phyloP scores from a whole-genome alignment of 1,140 invertebrate genomes.

The Drosophila punjabiensis region DNA sequence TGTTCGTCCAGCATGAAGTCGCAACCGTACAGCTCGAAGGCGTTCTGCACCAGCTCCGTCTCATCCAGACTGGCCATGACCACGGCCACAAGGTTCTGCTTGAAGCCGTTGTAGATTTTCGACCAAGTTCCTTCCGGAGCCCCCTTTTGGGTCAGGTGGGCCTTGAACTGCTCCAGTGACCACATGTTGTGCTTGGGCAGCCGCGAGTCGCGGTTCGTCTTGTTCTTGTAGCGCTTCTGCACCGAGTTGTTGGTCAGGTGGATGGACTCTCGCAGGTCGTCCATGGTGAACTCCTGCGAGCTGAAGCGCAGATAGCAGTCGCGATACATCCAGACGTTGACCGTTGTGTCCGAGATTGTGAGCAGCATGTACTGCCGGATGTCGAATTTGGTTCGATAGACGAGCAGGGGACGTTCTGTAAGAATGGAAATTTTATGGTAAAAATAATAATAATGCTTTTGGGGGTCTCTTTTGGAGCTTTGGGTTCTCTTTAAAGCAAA shows the following conservation, averaged over 20 bases:
- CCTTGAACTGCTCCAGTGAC: slow-evolving; percentile 91
- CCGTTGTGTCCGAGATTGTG: slow-evolving; percentile 90
- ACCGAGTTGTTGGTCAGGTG: slow-evolving; percentile 97
- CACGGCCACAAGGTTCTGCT: slow-evolving; percentile 92
- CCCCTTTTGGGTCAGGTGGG: slow-evolving; percentile 87
- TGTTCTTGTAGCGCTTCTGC: slow-evolving; percentile 93
- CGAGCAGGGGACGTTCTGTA: slow-evolving; percentile 92
- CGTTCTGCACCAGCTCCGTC: slow-evolving; percentile 91
- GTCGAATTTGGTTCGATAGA: slow-evolving; percentile 96
- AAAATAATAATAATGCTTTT: not conserved
- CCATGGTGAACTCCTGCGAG: slow-evolving; percentile 93
- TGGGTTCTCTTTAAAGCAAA: not conserved
- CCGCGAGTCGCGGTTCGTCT: slow-evolving; percentile 87
- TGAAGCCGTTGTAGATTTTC: slow-evolving; percentile 94
- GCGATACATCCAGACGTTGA: slow-evolving; percentile 96
- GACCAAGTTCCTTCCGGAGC: slow-evolving; percentile 87
- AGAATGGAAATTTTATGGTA: slow-evolving; percentile 29
- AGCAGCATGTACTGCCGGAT: slow-evolving; percentile 96
- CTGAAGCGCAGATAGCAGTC: slow-evolving; percentile 96
- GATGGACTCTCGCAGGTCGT: slow-evolving; percentile 94
- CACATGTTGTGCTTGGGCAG: slow-evolving; percentile 94
- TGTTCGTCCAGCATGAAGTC: slow-evolving; percentile 96
- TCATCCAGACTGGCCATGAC: slow-evolving; percentile 92
- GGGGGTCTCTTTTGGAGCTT: not conserved
- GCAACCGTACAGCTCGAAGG: slow-evolving; percentile 96